Base-by-base conservation (phyloP, 2,113 vertebrate genomes). In the Oncorhynchus mykiss region DNA sequence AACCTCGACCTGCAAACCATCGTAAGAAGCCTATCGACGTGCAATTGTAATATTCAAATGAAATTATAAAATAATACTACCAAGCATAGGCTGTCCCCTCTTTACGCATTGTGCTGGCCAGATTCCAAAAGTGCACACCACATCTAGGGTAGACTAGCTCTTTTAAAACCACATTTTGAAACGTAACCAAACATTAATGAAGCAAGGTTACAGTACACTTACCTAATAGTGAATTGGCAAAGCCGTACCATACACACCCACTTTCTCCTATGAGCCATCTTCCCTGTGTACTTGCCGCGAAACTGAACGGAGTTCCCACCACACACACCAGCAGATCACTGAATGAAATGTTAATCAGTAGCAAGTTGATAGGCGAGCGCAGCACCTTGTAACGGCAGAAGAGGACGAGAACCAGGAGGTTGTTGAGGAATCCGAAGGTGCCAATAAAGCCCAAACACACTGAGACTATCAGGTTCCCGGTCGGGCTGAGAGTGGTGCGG, bases 171-270 rank as follows among this genome's bases (percentile, higher is more conserved):
- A 45, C 8, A 45, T 11, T 11, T 11, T 45, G 2, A 29, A 65
- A 59, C 29, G 20, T 49, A 49, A 22, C 7, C 34, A 7, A 45
- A 48, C 11, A 4, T 48, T 1, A 11, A 45, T 13, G 8, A 13
- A 13, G 18, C 27, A 13, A 8, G 0, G n/a, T 20, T 22, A 22
- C 39, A 9, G 59, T 31, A 22, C 67, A 91, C 95, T 94, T 83
- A 95, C 95, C 94, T 66, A 95, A 95, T 20, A 94, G 91, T 1
- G 94, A 89, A 83, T 94, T 95, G 82, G 88, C 89, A 79, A 96
- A 95, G 57, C 93, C 94, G 86, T 96, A 95, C 94, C 95, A 95
- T 82, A 95, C 88, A 81, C 95, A 95, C 20, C 93, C 94, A 4
- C 24, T 7, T 0, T 87, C 51, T 14, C 94, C 94, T 22, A 94